Evolutionary conservation across 2,797 vertebrate genomes (phyloP).

Genomic region (Sphenodon punctatus): DNA sequence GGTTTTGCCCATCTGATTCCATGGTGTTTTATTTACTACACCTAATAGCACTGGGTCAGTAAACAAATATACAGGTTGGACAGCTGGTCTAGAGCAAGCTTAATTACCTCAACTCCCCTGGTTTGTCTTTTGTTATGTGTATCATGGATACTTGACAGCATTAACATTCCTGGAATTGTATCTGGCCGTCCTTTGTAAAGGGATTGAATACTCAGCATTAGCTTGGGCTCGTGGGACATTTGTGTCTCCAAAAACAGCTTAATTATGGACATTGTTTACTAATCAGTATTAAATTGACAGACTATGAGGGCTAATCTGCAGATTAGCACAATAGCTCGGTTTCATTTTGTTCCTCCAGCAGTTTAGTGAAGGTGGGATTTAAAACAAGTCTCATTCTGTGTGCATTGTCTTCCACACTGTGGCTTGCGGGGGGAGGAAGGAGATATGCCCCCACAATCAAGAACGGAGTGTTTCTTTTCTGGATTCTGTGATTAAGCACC

Average conservation of each 20-base stretch:
- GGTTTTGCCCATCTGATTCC: constrained; percentile 39
- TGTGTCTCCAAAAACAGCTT: constrained; percentile 79
- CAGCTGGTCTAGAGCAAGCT: constrained; percentile 52
- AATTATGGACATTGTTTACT: constrained; percentile 83
- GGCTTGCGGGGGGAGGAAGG: neutral
- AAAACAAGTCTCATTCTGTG: constrained; percentile 76
- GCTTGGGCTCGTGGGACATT: constrained; percentile 74
- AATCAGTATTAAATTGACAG: constrained; percentile 79
- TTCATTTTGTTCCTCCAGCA: constrained; percentile 39
- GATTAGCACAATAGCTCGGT: constrained; percentile 77
- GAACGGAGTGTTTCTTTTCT: neutral
- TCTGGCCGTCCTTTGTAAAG: constrained; percentile 76
- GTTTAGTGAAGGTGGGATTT: constrained; percentile 69
- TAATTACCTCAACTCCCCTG: constrained; percentile 73
- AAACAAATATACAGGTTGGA: constrained; percentile 63
- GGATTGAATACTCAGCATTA: constrained; percentile 76
- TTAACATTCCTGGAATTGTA: constrained; percentile 85
- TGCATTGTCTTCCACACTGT: constrained; percentile 59
- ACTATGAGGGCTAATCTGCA: constrained; percentile 77
- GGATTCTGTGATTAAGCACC: neutral
- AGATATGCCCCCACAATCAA: neutral
- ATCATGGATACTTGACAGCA: constrained; percentile 75
- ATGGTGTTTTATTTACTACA: constrained; percentile 70
- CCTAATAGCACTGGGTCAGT: constrained; percentile 70
- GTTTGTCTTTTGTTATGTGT: constrained; percentile 72